Base-by-base conservation (phyloP, 2,113 vertebrate genomes). In the Psammodynastes pulverulentus region DNA sequence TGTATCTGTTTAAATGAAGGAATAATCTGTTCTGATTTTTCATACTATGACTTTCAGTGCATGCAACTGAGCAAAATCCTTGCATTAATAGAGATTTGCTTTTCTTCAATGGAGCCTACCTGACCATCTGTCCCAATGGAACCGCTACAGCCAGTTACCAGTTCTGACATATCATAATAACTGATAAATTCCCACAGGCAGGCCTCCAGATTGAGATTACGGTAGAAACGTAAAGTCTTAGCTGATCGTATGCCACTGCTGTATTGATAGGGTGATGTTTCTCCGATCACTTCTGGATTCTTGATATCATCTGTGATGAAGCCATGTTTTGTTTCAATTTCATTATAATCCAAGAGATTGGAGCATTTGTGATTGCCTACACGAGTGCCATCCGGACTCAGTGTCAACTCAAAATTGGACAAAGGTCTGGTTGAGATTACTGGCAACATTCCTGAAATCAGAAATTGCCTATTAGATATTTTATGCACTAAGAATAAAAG, bases 351-450 rank as follows among this genome's bases (percentile, higher is more conserved):
- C 93, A 98, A 95, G 54, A 98, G 96, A 95, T 98, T 98, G 94
- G 98, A 98, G 95, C 98, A 98, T 93, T 97, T 98, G 94, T 98
- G 98, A 95, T 98, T 98, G 21, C 97, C 98, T 87, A 98, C 97
- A 0, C 97, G 96, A 1, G 98, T 98, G 53, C 98, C 97, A 3
- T 98, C 98, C 0, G 97, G 98, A 93, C 98, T 98, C 89, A 98
- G 97, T 0, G 96, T 98, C 89, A 98, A 97, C 96, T 98, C 97
- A 26, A 98, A 98, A 96, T 98, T 98, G 90, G 98, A 98, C 89
- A 98, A 95, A 1, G 98, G 97, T 88, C 95, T 93, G 0, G 98
- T 98, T 93, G 98, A 98, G 95, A 98, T 97, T 58, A 98, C 98
- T 1, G 98, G 98, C 62, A 98, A 92, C 98, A 99, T 98, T 90